Base-by-base conservation (phyloP, 2,888 invertebrate species). In the Caenorhabditis afra region DNA sequence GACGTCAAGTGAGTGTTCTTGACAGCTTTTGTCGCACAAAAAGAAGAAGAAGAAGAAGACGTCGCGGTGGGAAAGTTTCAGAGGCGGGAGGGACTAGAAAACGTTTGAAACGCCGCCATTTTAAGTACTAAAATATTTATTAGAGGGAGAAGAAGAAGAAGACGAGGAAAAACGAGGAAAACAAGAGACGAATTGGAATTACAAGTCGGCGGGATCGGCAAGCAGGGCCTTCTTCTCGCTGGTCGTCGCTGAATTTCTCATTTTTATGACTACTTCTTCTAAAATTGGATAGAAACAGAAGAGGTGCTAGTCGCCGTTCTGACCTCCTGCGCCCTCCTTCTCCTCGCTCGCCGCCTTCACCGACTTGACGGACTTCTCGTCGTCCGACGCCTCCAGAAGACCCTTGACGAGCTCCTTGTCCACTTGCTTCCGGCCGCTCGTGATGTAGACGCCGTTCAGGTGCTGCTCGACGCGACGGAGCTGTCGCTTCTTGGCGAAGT, bases 401-500 rank as follows among this genome's bases (percentile, higher is more conserved):
- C 61, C 70, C 41, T 78, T 78, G 18, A 78, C 78, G 10, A 78
- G 50, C 16, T 66, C 66, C 22, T 71, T 78, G 35, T 78, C 78
- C 0, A 78, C 73, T 4, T 10, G 23, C 55, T 71, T 78, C 10
- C 67, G 29, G 0, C 73, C 78, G 57, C 22, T 50, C 2, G 70
- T 75, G 14, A 75, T 75, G 41, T 67, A 78, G 35, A 73, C 73
- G 18, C 84, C 84, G 23, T 68, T 77, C 53, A 84, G 49, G 49
- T 84, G 84, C 57, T 81, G 68, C 57, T 82, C 84, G 2, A 84
- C 84, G 18, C 81, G 71, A 49, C 74, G 64, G n/a, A 78, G 59
- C 61, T 82, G 80, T 22, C 84, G 49, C 41, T 71, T 75, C 66
- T 79, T 81, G 35, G 84, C 84, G 44, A 65, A 78, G 44, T 77